Base-by-base conservation (phyloP, 2,888 invertebrate species). In the Eudasyphora cyanicolor region DNA sequence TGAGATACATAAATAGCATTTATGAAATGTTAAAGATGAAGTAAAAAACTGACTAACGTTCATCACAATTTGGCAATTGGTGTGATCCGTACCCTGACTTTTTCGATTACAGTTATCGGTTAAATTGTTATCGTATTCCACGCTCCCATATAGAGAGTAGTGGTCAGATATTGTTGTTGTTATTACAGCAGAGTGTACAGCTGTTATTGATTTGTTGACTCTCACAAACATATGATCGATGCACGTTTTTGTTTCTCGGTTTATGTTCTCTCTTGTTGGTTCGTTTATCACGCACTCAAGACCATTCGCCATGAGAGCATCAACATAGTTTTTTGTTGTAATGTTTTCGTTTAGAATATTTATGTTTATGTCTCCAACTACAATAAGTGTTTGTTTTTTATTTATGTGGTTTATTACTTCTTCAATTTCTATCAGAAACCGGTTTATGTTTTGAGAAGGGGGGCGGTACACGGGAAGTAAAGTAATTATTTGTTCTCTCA, bases 101-200 rank as follows among this genome's bases (percentile, higher is more conserved):
- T 49, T n/a, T 3, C 19, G 4, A 17, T 49, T 49, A 12, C 19
- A 4, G n/a, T 49, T 6, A 49, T 49, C 6, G 1, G 3, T 14
- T 1, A n/a, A 8, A 27, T 29, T 51, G 12, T 32, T 6, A 10
- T 64, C 32, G 64, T 62, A 35, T 14, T 51, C n/a, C 62, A 27
- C 49, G 76, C 14, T 76, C 76, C 5, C 49, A 64, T 32, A 64
- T 76, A n/a, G n/a, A n/a, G n/a, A 19, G n/a, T n/a, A n/a, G n/a
- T n/a, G n/a, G n/a, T n/a, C n/a, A n/a, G n/a, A n/a, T n/a, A n/a
- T n/a, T n/a, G 29, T 35, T 6, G 51, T 67, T 17, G 19, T 51
- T 24, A 76, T n/a, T 1, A 51, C 21, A 0, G n/a, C 49, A 49
- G 49, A n/a, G 19, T 49, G 1, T 49, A 27, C 45, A 42, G 42